Evolutionary conservation across 1,140 invertebrate species (phyloP).

Genomic region (Littorina saxatilis): DNA sequence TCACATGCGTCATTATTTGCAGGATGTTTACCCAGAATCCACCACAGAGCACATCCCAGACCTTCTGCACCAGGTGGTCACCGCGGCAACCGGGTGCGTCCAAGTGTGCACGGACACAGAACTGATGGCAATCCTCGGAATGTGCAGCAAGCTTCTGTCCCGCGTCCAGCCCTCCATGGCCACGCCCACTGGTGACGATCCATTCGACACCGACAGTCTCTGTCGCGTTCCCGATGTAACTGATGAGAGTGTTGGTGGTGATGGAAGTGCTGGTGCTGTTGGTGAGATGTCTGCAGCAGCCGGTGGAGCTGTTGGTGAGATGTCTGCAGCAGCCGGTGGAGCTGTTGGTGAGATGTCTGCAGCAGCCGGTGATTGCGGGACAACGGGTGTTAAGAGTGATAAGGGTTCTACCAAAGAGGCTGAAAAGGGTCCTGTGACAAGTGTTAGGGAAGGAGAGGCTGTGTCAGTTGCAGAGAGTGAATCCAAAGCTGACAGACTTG

Average conservation of each 20-base stretch:
- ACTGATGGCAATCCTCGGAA: conserved; percentile 81
- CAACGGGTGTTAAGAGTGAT: neutral
- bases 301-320: neutral
- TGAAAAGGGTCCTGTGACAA: no score
- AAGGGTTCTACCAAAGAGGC: no score
- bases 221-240: neutral
- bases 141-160: conserved; percentile 86
- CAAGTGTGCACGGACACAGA: conserved; percentile 80
- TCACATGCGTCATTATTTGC: no score
- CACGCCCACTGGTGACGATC: conserved; percentile 22
- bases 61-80: conserved; percentile 82
- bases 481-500: neutral
- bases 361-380: no score
- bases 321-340: neutral
- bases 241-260: neutral
- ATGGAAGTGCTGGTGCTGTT: neutral
- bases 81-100: conserved; percentile 80
- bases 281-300: no score
- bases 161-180: conserved; percentile 84
- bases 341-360: no score
- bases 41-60: conserved; percentile 88
- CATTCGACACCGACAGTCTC: conserved; percentile 14
- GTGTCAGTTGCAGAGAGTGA: neutral
- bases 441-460: no score
- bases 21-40: conserved; percentile 87